phyloP scores from a whole-genome alignment of 2,888 invertebrate genomes.

The Uropetala carovei region DNA sequence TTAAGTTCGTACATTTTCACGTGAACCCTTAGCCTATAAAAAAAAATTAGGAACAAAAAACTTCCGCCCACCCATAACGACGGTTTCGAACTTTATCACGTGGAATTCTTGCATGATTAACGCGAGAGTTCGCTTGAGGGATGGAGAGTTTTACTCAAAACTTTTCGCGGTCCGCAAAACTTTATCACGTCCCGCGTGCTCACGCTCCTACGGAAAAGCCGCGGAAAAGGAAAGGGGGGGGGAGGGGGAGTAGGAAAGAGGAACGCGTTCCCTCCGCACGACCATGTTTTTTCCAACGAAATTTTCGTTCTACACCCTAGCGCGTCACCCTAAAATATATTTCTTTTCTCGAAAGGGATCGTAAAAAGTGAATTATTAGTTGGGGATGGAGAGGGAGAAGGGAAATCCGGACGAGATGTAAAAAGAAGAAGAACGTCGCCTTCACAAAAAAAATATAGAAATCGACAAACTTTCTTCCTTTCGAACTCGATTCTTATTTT shows the following conservation, averaged over 20 bases:
- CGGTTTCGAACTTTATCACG: not conserved
- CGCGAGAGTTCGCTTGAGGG: not conserved
- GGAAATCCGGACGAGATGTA: not conserved
- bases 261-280: not conserved
- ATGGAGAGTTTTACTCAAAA: not conserved
- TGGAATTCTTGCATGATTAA: not conserved
- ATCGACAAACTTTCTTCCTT: not conserved
- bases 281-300: no score
- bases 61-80: not conserved
- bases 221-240: not conserved
- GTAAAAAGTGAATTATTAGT: not conserved
- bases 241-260: not conserved
- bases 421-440: not conserved
- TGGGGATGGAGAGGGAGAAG: not conserved
- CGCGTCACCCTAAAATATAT: constrained; percentile 11
- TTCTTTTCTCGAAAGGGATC: not conserved
- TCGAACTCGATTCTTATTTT: not conserved
- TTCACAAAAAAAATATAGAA: no score
- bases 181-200: not conserved
- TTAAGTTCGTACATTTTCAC: not conserved
- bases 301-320: no score
- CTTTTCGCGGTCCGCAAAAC: not conserved
- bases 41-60: not conserved
- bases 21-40: not conserved
- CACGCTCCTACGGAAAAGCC: not conserved